Evolutionary conservation across 2,797 vertebrate genomes (phyloP), one percentile per base, ranked within the genome.

Genomic region (Neoniphon sammara): DNA sequence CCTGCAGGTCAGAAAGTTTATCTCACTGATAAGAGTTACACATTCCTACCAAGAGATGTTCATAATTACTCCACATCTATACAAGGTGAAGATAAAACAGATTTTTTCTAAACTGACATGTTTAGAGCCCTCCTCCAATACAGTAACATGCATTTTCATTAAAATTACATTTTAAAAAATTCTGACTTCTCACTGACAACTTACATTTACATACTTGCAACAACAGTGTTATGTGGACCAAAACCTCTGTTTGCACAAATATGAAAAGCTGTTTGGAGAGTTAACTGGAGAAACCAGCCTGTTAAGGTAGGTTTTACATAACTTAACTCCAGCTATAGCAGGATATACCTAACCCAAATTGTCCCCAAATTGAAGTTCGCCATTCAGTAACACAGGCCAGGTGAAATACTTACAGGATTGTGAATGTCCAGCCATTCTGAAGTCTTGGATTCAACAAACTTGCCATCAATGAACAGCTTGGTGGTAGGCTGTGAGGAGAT

Each of bases 401-500:
- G 15, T 39, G 1, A 31, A 73, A 53, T 71, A 92, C 96, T 96
- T 93, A 99, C 98, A 49, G 98, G 97, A 87, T 99, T 99, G 90
- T 98, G 96, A 88, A 98, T 94, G 87, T 99, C 94, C 31, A 97
- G 93, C 98, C 98, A 98, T 90, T 97, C 95, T 62, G 96, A 94
- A 46, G 92, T 95, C 89, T 95, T 96, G 39, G 98, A 99, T 78
- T 99, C 97, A 81, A 98, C 89, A 93, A 98, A 98, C 84, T 97
- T 97, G 10, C 98, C 98, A 94, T 98, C 95, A 60, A 98, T 98
- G 84, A 99, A 97, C 79, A 98, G 94, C 84, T 98, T 99, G 47
- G 97, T 96, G 80, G 94, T 95, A 58, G 97, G 94, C 97, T 99
- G 91, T 57, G 15, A 67, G 66, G 64, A 59, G 31, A 7, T 2